Conservation (phyloP, 2,113 vertebrate genomes). For the Pipa parva region DNA sequence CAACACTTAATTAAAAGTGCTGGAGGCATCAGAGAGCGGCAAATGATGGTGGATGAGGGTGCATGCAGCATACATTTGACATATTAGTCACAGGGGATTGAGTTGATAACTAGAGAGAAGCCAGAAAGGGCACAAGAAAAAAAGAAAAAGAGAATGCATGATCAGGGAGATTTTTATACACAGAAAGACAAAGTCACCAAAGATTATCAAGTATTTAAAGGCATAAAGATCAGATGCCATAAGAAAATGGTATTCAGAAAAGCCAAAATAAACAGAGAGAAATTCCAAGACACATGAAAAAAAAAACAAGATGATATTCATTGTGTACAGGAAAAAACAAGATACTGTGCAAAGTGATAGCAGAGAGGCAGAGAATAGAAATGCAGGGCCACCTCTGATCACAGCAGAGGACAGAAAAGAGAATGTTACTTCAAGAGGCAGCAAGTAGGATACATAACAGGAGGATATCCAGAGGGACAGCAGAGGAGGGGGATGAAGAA, state of each 20-base stretch:
- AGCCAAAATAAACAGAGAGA: not conserved
- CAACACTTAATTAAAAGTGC: conserved; percentile 2
- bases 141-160: not conserved
- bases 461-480: conserved; percentile 20
- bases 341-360: not conserved
- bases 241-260: not conserved
- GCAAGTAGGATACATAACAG: not conserved
- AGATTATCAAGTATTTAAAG: not conserved
- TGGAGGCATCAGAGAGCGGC: not conserved
- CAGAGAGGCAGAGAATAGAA: not conserved
- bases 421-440: not conserved
- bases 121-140: not conserved
- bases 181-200: not conserved
- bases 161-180: not conserved
- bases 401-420: not conserved
- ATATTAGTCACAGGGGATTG: not conserved
- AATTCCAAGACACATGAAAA: no score
- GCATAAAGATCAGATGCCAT: not conserved
- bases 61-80: conserved; percentile 1
- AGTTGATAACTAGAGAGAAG: not conserved
- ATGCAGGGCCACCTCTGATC: not conserved
- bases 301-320: not conserved
- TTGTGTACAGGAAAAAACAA: not conserved
- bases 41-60: not conserved
- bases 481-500: conserved; percentile 44